phyloP scores from a whole-genome alignment of 2,888 invertebrate species.

The Coleophora deauratella region DNA sequence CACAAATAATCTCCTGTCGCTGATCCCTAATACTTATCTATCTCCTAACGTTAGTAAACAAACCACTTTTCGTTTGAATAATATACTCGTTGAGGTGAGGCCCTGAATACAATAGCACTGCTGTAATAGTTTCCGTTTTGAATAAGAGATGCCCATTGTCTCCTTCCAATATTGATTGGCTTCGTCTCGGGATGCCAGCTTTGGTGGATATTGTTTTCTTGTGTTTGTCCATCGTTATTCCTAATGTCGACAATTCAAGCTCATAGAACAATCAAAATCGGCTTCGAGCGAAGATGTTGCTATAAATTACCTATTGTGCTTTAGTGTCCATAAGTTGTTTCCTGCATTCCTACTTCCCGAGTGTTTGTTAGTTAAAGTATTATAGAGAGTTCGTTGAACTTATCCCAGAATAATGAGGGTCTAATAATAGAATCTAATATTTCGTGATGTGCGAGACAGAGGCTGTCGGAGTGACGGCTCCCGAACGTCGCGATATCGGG shows the following conservation, averaged over 20 bases:
- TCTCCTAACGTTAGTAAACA: constrained; percentile 54
- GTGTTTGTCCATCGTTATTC: constrained; percentile 22
- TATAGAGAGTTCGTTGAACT: constrained; percentile 45
- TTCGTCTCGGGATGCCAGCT: constrained; percentile 44
- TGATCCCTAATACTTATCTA: constrained; percentile 51
- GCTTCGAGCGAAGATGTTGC: constrained; percentile 9
- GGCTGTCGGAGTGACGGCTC: constrained; percentile 46
- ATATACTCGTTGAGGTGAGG: constrained; percentile 61
- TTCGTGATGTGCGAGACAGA: constrained; percentile 46
- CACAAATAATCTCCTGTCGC: constrained; percentile 48
- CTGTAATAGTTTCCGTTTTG: constrained; percentile 72
- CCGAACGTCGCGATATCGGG: constrained; percentile 37
- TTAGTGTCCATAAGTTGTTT: constrained; percentile 6
- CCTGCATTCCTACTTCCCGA: no score
- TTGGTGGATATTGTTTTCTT: constrained; percentile 44
- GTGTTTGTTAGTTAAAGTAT: constrained; percentile 6
- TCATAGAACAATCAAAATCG: no score
- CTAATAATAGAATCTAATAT: constrained; percentile 54
- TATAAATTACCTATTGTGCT: constrained; percentile 14
- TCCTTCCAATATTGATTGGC: constrained; percentile 65
- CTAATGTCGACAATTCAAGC: no score
- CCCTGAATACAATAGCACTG: constrained; percentile 61
- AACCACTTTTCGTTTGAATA: constrained; percentile 68
- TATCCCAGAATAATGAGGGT: constrained; percentile 36
- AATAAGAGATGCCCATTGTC: constrained; percentile 68